phyloP scores from a whole-genome alignment of 2,113 vertebrate genomes.

The Platycercus adscitus region DNA sequence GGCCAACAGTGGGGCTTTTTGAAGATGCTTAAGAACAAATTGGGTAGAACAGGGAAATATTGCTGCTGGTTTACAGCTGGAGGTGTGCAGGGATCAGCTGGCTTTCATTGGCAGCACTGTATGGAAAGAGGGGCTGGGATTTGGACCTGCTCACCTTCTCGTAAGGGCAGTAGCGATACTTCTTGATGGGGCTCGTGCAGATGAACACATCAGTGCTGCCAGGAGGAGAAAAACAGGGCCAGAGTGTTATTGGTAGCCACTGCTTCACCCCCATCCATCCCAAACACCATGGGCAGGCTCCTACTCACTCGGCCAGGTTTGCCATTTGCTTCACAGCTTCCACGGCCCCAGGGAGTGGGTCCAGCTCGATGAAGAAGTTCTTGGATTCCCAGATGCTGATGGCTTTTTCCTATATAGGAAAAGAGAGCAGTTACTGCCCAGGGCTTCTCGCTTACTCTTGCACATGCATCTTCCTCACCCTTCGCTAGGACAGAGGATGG shows the following conservation, averaged over 20 bases:
- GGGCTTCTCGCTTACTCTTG: neutral
- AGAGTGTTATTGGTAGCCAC: neutral
- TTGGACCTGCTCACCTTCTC: conserved; percentile 86
- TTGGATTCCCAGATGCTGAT: conserved; percentile 96
- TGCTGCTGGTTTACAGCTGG: neutral
- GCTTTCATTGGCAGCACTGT: accelerated
- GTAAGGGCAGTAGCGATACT: conserved; percentile 87
- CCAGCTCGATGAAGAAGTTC: conserved; percentile 91
- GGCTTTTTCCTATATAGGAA: conserved; percentile 85
- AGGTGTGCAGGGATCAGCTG: neutral
- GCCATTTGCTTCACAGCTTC: conserved; percentile 94
- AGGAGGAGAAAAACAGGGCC: neutral
- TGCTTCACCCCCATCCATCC: neutral
- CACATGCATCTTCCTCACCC: neutral
- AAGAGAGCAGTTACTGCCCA: neutral
- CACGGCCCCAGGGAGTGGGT: conserved; percentile 90
- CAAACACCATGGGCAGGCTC: accelerated
- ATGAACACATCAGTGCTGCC: conserved; percentile 94
- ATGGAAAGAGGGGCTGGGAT: neutral
- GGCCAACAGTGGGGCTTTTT: accelerated
- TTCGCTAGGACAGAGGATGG: neutral
- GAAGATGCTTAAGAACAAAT: neutral
- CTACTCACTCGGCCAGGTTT: conserved; percentile 86
- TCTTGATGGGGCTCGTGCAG: conserved; percentile 94
- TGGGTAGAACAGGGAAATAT: neutral